Evolutionary conservation across 2,797 vertebrate genomes (phyloP).

Genomic region (Myotis pilosus): DNA sequence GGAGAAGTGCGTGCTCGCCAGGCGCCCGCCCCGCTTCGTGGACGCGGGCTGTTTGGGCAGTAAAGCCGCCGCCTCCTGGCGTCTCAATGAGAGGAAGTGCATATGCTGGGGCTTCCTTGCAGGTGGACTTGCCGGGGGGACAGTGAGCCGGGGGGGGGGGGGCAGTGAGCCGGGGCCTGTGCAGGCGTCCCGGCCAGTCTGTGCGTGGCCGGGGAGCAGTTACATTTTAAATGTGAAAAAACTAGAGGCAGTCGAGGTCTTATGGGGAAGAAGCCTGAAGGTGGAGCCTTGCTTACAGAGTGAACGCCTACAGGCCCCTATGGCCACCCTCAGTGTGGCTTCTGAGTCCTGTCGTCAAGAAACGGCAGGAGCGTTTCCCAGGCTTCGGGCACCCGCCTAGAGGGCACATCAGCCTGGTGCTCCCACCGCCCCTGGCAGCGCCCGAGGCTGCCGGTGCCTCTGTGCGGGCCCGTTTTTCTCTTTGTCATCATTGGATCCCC

Average conservation of each 20-base stretch:
- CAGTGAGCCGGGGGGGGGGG: neutral
- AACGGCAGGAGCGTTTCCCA: neutral
- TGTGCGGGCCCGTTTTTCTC: neutral
- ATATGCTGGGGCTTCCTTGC: too few species aligned
- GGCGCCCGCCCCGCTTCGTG: neutral
- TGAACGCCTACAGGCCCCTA: neutral
- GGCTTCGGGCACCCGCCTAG: neutral
- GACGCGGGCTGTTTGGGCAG: neutral
- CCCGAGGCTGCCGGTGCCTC: neutral
- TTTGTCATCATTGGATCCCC: neutral
- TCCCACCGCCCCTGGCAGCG: neutral
- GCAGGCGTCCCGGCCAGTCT: neutral
- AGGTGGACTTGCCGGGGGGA: neutral
- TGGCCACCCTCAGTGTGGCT: neutral
- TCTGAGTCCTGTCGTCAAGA: neutral
- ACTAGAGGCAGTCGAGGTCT: neutral
- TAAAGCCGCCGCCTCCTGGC: neutral
- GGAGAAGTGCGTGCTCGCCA: neutral
- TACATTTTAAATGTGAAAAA: neutral
- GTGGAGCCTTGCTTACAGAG: neutral
- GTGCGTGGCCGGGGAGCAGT: neutral
- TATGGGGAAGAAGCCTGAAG: constrained; percentile 9
- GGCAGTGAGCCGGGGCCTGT: neutral
- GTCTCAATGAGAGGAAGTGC: neutral
- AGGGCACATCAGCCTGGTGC: neutral